Evolutionary conservation across 1,140 invertebrate species (phyloP).

Genomic region (Zaprionus ornatus): DNA sequence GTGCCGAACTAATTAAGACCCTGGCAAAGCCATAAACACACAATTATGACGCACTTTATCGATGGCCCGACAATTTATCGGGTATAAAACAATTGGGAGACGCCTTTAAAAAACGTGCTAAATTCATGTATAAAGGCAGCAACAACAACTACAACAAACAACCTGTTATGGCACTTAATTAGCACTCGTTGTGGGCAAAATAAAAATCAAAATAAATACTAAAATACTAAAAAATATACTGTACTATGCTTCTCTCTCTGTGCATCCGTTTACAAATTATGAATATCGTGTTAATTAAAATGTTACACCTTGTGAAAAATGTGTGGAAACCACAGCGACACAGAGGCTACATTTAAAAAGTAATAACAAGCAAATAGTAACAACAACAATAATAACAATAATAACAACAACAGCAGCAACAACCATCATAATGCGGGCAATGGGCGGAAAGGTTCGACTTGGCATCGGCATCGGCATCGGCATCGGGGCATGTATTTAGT

Average conservation of each 20-base stretch:
- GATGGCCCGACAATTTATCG: constrained; percentile 18
- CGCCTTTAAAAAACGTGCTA: constrained; percentile 6
- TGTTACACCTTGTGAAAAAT: constrained; percentile 76
- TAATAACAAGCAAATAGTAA: constrained; percentile 42
- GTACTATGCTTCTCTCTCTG: background rate
- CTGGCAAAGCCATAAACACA: background rate
- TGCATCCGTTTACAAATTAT: constrained; percentile 66
- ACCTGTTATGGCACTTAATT: constrained; percentile 72
- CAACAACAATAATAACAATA: constrained; percentile 8
- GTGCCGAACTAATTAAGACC: constrained; percentile 13
- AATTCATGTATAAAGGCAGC: constrained; percentile 33
- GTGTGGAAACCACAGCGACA: constrained; percentile 34
- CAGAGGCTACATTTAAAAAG: constrained; percentile 20
- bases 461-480: constrained; percentile 2
- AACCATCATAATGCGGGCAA: constrained; percentile 30
- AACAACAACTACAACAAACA: constrained; percentile 15
- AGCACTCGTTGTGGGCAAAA: constrained; percentile 38
- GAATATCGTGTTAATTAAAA: constrained; percentile 74
- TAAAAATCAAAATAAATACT: constrained; percentile 21
- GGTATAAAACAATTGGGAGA: constrained; percentile 1
- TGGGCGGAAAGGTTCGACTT: constrained; percentile 39
- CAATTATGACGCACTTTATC: constrained; percentile 22
- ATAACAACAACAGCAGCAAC: constrained; percentile 24
- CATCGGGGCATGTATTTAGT: constrained; percentile 59
- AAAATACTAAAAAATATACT: constrained; percentile 28